Evolutionary conservation across 92 coral and sea anemone genomes (phyloP), one percentile per base, ranked within the genome.

Genomic region (Zoanthus sansibaricus): DNA sequence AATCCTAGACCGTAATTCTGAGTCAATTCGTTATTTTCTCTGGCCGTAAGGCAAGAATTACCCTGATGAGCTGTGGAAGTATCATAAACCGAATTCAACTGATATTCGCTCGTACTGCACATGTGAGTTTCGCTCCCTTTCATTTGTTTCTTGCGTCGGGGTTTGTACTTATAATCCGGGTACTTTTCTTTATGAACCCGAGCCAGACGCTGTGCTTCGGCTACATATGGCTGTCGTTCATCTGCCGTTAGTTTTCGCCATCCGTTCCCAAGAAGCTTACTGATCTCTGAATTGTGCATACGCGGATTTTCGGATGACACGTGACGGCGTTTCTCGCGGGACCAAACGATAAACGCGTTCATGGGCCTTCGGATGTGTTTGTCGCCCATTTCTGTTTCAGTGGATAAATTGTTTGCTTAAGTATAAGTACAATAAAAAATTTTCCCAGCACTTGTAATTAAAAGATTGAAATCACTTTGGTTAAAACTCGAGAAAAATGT

Each of bases 211-310:
- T 80, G 85, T 10, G 85, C 85, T 75, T 80, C 85, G 1, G 85
- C 75, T 9, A 64, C 48, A 21, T 80, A 80, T 6, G 85, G 85
- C 44, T 80, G 85, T 52, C 85, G 72, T 25, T 80, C 85, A 20
- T 80, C 85, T 21, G 70, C 21, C 0, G 85, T 80, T 6, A 80
- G 17, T 20, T 80, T 64, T 33, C 85, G 85, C 85, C 85, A 80
- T 56, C 85, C 85, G 21, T 80, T 74, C 45, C 85, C 85, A 18
- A 80, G 85, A 64, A 80, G 75, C 17, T 80, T 80, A 55, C 85
- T 80, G 75, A 80, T 80, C 75, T 80, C 85, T 9, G 85, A 80
- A 72, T 80, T 80, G 85, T 80, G 85, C 85, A 80, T 80, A 33
- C 75, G 75, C n/a, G 85, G 85, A 17, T 80, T 80, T 20, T 67